These are phyloP conservation scores for Vanessa atalanta DNA, from an alignment of 1,140 invertebrate species.

Conservation along the genomic window DNA sequence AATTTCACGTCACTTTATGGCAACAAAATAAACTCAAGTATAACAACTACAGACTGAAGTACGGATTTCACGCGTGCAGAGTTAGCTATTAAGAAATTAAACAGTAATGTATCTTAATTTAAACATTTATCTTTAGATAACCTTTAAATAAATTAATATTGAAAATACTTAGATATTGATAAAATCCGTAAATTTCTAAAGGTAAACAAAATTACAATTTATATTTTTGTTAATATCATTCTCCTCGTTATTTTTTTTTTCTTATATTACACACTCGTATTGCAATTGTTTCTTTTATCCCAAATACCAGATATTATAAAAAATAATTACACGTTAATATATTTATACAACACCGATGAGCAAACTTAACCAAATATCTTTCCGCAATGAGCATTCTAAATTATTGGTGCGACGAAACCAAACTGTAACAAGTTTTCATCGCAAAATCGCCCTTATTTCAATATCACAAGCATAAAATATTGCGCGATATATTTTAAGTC, in stretches of 20 bases:
- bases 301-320: too few species aligned
- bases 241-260: too few species aligned
- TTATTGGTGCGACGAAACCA: background rate
- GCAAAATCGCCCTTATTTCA: slow-evolving; percentile 23
- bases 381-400: background rate
- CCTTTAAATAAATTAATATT: too few species aligned
- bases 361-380: slow-evolving; percentile 1
- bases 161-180: too few species aligned
- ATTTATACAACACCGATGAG: too few species aligned
- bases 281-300: too few species aligned
- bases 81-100: background rate
- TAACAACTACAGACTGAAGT: slow-evolving; percentile 2
- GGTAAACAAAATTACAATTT: too few species aligned
- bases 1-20: slow-evolving; percentile 58
- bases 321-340: too few species aligned
- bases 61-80: background rate
- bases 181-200: too few species aligned
- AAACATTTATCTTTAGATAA: background rate
- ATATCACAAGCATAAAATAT: slow-evolving; percentile 22
- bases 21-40: slow-evolving; percentile 42
- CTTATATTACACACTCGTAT: too few species aligned
- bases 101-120: background rate
- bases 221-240: too few species aligned
- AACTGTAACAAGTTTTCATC: background rate
- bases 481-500: slow-evolving; percentile 4